These are phyloP conservation scores for Palaemon carinicauda DNA, from an alignment of 1,140 invertebrate genomes.

Conservation along the genomic window DNA sequence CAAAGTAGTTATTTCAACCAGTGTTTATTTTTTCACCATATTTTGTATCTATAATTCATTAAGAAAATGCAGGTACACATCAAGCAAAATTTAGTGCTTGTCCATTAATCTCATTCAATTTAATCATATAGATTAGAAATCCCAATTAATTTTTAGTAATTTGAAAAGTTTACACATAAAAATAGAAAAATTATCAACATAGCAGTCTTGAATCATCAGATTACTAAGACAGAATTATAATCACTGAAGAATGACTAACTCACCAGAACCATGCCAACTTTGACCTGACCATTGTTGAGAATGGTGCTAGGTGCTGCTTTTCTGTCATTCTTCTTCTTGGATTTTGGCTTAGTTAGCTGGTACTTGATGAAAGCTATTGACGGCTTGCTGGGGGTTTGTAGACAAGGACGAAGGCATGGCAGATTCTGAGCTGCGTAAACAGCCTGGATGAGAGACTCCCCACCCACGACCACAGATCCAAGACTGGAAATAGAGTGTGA, in stretches of 20 bases:
- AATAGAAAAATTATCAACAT: too few relatives aligned
- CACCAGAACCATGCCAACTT: conserved; percentile 42
- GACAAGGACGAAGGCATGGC: conserved; percentile 25
- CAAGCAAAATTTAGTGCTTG: too few relatives aligned
- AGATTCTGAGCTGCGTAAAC: conserved; percentile 32
- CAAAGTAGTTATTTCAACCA: too few relatives aligned
- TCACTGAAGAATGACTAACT: not conserved
- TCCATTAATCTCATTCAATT: too few relatives aligned
- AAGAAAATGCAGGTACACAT: too few relatives aligned
- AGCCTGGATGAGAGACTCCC: conserved; percentile 37
- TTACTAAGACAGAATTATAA: too few relatives aligned
- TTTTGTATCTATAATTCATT: too few relatives aligned
- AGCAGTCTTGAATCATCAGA: too few relatives aligned
- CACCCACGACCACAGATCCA: conserved; percentile 39
- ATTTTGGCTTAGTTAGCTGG: not conserved
- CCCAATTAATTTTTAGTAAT: too few relatives aligned
- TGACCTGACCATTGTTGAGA: conserved; percentile 25
- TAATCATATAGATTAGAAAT: too few relatives aligned
- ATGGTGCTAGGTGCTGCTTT: not conserved
- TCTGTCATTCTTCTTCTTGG: conserved; percentile 11
- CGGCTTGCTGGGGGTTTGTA: conserved; percentile 40
- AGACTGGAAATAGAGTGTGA: not conserved
- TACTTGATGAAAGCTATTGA: conserved; percentile 47
- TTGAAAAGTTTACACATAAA: too few relatives aligned
- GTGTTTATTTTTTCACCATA: too few relatives aligned